A percentile compares a stretch with the other conserved stretches of the same genome.
Conservation (phyloP, 2,888 invertebrate species). For the Cantharis rustica region DNA sequence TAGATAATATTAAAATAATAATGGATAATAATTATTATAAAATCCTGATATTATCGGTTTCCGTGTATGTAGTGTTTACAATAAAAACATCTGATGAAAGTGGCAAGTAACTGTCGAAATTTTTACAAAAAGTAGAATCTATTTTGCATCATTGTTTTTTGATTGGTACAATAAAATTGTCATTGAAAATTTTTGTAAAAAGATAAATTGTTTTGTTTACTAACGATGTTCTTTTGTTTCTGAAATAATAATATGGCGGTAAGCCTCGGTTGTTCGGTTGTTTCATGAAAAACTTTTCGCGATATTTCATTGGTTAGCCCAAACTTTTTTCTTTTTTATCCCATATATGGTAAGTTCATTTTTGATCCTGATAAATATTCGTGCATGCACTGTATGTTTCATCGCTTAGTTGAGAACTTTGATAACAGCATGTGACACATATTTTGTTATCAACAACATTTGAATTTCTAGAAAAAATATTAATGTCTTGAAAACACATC, state of each 20-base stretch:
- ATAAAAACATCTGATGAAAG: too few species aligned
- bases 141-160: too few species aligned
- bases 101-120: background rate
- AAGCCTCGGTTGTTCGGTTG: too few species aligned
- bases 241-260: too few species aligned
- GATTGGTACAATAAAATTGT: background rate
- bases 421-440: background rate
- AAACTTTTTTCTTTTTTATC: background rate
- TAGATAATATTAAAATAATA: too few species aligned
- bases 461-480: background rate
- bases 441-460: background rate
- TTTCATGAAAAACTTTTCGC: too few species aligned
- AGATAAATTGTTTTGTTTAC: background rate
- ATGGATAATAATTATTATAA: too few species aligned
- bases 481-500: background rate
- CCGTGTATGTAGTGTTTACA: too few species aligned
- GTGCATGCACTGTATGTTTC: background rate
- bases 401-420: background rate
- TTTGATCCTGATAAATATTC: background rate
- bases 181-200: background rate
- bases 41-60: too few species aligned
- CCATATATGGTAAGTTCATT: too few species aligned
- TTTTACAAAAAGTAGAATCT: background rate
- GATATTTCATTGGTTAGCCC: too few species aligned
- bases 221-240: background rate